Conservation (phyloP, 2,888 invertebrate genomes). For the Scotopteryx bipunctaria region DNA sequence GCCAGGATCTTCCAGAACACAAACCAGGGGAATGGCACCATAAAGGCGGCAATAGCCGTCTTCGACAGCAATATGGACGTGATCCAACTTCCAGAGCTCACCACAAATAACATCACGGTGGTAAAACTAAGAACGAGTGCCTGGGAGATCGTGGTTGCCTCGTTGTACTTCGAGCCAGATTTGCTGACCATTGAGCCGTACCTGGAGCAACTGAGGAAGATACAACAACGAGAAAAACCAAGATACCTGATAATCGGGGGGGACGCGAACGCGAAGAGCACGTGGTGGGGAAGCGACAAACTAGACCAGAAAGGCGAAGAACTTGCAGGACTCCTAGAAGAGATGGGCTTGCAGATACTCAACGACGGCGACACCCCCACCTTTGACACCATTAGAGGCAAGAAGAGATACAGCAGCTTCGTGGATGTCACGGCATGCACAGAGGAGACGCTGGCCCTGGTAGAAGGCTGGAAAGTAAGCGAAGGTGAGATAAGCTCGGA, state of each 20-base stretch:
- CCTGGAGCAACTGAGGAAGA: neutral
- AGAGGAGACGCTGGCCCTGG: neutral
- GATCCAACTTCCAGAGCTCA: neutral
- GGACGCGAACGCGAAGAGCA: neutral
- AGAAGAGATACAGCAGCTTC: neutral
- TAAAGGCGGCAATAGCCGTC: neutral
- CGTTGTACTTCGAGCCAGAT: slow-evolving; percentile 30
- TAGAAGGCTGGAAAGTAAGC: neutral
- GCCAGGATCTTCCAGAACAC: neutral
- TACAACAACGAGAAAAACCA: neutral
- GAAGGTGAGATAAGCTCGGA: neutral
- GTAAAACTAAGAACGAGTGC: slow-evolving; percentile 20
- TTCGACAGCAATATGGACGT: neutral
- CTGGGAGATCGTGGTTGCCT: slow-evolving; percentile 24
- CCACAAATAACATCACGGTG: slow-evolving; percentile 5
- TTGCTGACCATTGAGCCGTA: neutral
- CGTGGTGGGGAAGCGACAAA: neutral
- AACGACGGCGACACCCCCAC: neutral
- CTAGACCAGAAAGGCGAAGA: neutral
- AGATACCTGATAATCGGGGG: neutral
- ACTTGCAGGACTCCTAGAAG: neutral
- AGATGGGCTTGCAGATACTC: neutral
- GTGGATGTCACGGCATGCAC: neutral
- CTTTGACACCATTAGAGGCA: neutral
- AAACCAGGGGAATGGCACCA: neutral